Evolutionary conservation across 2,888 invertebrate genomes (phyloP).

Genomic region (Acholoe squamosa): DNA sequence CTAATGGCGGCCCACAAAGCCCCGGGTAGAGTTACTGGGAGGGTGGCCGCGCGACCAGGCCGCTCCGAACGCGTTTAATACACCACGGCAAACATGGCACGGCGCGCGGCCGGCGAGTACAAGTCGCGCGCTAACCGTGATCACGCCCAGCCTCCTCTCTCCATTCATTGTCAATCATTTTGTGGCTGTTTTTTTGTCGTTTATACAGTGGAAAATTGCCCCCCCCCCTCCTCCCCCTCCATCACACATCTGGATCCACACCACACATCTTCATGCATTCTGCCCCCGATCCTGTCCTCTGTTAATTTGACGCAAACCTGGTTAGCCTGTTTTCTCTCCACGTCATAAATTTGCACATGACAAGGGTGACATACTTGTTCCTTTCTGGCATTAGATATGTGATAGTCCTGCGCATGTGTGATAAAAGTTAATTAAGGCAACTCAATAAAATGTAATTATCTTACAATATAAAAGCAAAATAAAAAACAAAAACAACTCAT

Average conservation of each 20-base stretch:
- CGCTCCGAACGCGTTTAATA: background rate
- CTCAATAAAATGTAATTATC: too few species aligned
- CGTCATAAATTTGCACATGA: background rate
- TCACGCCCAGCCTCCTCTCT: background rate
- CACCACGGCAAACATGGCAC: conserved; percentile 19
- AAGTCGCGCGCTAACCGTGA: background rate
- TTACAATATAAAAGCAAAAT: too few species aligned
- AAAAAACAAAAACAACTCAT: too few species aligned
- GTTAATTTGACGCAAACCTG: conserved; percentile 21
- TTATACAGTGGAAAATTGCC: background rate
- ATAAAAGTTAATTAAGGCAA: too few species aligned
- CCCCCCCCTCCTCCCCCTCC: background rate
- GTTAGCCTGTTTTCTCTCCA: background rate
- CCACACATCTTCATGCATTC: too few species aligned
- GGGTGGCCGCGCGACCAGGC: too few species aligned
- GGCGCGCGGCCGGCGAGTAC: background rate
- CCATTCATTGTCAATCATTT: conserved; percentile 33
- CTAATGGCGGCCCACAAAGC: conserved; percentile 39
- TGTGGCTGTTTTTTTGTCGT: conserved; percentile 19
- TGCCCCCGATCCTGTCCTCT: background rate
- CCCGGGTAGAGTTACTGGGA: background rate
- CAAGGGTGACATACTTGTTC: too few species aligned
- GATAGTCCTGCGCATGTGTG: too few species aligned
- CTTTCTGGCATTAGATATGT: too few species aligned
- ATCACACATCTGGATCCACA: too few species aligned